Base-by-base conservation (phyloP, 2,797 vertebrate species). In the Phrynocephalus forsythii region DNA sequence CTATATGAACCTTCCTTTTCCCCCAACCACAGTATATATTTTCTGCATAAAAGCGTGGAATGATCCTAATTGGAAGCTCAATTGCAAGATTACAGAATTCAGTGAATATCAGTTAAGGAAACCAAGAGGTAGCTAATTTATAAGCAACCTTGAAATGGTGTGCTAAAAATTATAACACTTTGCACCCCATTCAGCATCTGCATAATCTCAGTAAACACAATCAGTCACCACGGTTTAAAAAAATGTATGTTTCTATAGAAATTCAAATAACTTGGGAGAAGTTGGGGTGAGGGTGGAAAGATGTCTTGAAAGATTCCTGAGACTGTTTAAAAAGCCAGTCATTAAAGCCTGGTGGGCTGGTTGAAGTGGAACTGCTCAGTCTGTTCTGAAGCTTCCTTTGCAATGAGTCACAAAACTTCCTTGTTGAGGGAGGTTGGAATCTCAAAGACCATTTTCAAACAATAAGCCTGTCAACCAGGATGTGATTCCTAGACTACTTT, bases 341-440 rank as follows among this genome's bases (percentile, higher is more conserved):
- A 24, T 56, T 69, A 44, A 85, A 44, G 60, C 24, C 66, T 7
- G 38, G 30, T 76, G 83, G 44, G 38, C 44, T 81, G 71, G 68
- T 16, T 87, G 80, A 76, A 76, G 63, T 28, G 76, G 79, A 81
- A 75, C 28, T n/a, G 75, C 71, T 80, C 22, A 85, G 68, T 88
- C 63, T 44, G 15, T 52, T 89, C 66, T 83, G 82, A 18, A 11
- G 5, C 33, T 76, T 76, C 8, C 5, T 75, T 28, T 50, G 44
- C 50, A n/a, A 28, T 84, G 82, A 88, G 38, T 88, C 82, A 84
- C 24, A 78, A 15, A 82, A 85, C 73, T 85, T 83, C n/a, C 8
- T 79, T 86, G 56, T 84, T 88, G 50, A 38, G 11, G 60, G 38
- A 10, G 8, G 6, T 5, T 71, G 78, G 68, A 86, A 28, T 5